These are phyloP conservation scores for Clarias laeviceps DNA, from an alignment of 2,797 vertebrate species.

Conservation along the genomic window DNA sequence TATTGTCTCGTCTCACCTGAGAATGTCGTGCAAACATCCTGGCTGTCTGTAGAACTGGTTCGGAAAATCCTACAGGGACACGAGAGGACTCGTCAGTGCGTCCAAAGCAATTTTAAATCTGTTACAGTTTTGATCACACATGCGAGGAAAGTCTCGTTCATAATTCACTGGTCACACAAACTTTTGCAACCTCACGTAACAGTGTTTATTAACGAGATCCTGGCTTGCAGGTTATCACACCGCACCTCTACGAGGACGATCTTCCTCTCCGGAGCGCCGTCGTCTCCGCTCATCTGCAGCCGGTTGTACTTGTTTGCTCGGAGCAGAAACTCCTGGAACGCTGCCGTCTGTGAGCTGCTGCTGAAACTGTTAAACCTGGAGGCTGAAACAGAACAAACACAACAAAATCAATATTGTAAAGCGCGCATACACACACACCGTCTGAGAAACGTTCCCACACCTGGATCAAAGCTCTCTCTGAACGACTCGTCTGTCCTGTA, in stretches of 20 bases:
- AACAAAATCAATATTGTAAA: too few species aligned
- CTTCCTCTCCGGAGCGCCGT: conserved; percentile 73
- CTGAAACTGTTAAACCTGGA: conserved; percentile 73
- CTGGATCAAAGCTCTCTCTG: conserved; percentile 70
- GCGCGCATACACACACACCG: fast-evolving
- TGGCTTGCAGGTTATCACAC: not conserved
- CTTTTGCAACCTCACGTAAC: not conserved
- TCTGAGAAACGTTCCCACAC: conserved; percentile 60
- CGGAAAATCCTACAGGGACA: conserved; percentile 86
- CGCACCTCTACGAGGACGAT: conserved; percentile 91
- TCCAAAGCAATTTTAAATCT: not conserved
- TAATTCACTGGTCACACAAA: not conserved
- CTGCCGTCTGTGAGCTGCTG: conserved; percentile 78
- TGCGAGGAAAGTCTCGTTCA: not conserved
- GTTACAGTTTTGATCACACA: not conserved
- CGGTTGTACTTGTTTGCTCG: conserved; percentile 91
- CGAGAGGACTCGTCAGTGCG: not conserved
- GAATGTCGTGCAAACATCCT: conserved; percentile 81
- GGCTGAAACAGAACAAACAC: conserved; percentile 64
- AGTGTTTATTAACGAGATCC: not conserved
- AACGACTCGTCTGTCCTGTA: conserved; percentile 75
- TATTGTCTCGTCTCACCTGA: conserved; percentile 79
- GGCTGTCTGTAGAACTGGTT: conserved; percentile 94
- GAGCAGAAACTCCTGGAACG: conserved; percentile 92
- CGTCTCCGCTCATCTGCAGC: conserved; percentile 87